Evolutionary conservation across 2,113 vertebrate species (phyloP).

Genomic region (Riparia riparia): DNA sequence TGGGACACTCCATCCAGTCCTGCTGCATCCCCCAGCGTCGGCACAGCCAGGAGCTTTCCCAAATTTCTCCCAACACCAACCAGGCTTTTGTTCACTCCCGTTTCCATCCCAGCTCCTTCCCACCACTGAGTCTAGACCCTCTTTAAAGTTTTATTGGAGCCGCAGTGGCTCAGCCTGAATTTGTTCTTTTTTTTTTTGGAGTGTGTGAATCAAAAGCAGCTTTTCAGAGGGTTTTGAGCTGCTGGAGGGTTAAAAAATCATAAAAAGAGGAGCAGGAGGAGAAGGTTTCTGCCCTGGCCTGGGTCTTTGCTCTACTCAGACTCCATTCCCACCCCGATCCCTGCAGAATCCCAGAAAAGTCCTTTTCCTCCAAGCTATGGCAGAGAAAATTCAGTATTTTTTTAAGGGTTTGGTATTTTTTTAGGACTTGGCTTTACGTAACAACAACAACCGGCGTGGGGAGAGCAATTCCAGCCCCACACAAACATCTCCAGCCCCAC

Average conservation of each 20-base stretch:
- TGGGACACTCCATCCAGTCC: neutral
- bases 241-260: neutral
- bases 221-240: neutral
- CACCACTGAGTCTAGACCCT: neutral
- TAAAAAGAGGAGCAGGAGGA: neutral
- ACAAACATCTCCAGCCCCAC: neutral
- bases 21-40: fast-evolving
- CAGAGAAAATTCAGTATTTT: slow-evolving; percentile 72
- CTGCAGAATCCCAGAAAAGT: slow-evolving; percentile 4
- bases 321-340: neutral
- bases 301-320: neutral
- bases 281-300: neutral
- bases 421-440: slow-evolving; percentile 65
- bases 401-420: slow-evolving; percentile 65
- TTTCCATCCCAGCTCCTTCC: neutral
- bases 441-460: neutral
- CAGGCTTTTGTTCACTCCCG: neutral
- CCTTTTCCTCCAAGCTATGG: slow-evolving; percentile 43
- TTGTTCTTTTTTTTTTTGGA: neutral
- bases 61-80: fast-evolving
- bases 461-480: slow-evolving; percentile 61
- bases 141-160: neutral
- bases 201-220: neutral
- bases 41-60: neutral
- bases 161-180: neutral